These are phyloP conservation scores for Lasioglossum malachurum DNA, from an alignment of 2,888 invertebrate species.

Conservation along the genomic window DNA sequence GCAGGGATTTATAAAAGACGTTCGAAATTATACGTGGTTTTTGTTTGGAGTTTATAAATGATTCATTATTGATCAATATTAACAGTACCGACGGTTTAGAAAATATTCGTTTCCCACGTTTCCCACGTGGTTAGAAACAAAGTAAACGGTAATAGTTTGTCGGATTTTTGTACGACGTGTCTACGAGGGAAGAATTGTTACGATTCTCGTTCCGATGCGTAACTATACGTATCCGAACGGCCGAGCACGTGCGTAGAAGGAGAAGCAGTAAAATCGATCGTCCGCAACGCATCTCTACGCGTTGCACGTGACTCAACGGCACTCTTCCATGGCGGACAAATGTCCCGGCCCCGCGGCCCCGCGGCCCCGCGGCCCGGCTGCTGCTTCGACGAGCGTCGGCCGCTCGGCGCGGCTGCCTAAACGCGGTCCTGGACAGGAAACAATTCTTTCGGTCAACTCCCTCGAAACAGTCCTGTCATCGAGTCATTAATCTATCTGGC, in stretches of 20 bases:
- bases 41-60: neutral
- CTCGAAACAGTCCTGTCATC: neutral
- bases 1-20: neutral
- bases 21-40: neutral
- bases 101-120: neutral
- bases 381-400: slow-evolving; percentile 31
- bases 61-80: slow-evolving; percentile 1
- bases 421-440: neutral
- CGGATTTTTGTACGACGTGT: neutral
- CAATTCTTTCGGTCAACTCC: neutral
- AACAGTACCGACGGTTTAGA: neutral
- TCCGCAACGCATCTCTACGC: slow-evolving; percentile 71
- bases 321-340: slow-evolving; percentile 71
- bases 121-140: neutral
- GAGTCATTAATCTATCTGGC: neutral
- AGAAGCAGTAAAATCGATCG: slow-evolving; percentile 73
- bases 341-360: slow-evolving; percentile 15
- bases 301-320: slow-evolving; percentile 74
- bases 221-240: slow-evolving; percentile 51
- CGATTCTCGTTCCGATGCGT: slow-evolving; percentile 28
- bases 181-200: slow-evolving; percentile 13
- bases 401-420: neutral
- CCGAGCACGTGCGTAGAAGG: slow-evolving; percentile 64
- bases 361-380: neutral
- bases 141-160: neutral